Percentiles rank a stretch among this genome's conserved stretches.
phyloP scores from a whole-genome alignment of 2,113 vertebrate genomes.

The Chaetodon auriga region DNA sequence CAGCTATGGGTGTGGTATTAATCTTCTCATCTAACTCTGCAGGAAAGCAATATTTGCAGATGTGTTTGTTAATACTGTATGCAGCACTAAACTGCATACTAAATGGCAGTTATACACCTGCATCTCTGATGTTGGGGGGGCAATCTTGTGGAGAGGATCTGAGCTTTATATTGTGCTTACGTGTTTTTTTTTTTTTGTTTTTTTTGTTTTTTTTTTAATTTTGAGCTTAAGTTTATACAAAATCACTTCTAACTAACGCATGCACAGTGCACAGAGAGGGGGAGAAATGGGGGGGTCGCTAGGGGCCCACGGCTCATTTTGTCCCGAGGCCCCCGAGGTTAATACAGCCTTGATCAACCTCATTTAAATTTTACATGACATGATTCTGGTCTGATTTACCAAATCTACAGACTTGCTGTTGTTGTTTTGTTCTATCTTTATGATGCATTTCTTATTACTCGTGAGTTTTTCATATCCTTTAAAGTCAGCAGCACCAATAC shows the following conservation, averaged over 20 bases:
- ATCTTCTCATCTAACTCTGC: neutral
- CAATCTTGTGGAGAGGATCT: too few species aligned
- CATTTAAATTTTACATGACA: neutral
- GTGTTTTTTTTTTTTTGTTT: neutral
- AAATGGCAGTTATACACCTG: neutral
- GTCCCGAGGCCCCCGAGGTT: too few species aligned
- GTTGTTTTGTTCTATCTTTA: neutral
- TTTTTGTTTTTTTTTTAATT: neutral
- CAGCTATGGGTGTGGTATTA: neutral
- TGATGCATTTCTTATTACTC: neutral
- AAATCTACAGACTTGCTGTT: neutral
- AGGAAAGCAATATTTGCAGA: neutral
- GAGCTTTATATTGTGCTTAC: neutral
- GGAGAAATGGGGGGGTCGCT: too few species aligned
- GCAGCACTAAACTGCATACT: too few species aligned
- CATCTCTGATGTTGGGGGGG: neutral
- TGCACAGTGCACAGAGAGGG: neutral
- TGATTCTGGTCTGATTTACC: neutral
- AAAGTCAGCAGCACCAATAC: neutral
- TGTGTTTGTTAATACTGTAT: neutral
- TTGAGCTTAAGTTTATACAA: neutral
- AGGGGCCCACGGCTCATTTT: neutral
- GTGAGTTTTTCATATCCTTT: neutral
- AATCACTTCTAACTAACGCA: neutral
- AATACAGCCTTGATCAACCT: conserved; percentile 3